Conservation (phyloP, 2,888 invertebrate species). For the Lasioglossum vierecki region DNA sequence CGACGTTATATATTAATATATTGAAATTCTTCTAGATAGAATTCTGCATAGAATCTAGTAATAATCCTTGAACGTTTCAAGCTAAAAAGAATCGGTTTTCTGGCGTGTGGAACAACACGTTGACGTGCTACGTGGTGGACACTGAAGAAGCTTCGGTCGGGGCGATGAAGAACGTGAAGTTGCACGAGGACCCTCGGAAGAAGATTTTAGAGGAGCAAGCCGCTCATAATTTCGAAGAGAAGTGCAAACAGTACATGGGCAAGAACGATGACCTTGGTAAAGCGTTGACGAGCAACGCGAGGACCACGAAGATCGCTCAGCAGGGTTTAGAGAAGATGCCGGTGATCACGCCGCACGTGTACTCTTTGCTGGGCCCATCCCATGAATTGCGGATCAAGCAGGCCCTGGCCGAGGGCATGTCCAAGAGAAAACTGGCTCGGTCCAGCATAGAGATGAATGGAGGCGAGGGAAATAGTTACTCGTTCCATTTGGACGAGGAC, state of each 20-base stretch:
- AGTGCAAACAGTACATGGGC: slow-evolving; percentile 58
- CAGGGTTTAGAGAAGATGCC: slow-evolving; percentile 59
- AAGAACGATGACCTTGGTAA: slow-evolving; percentile 58
- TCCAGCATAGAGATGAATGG: slow-evolving; percentile 31
- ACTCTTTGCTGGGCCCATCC: slow-evolving; percentile 68
- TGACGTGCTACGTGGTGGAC: slow-evolving; percentile 72
- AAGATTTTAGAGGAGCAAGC: slow-evolving; percentile 56
- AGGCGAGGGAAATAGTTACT: slow-evolving; percentile 56
- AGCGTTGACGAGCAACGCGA: slow-evolving; percentile 46
- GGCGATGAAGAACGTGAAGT: slow-evolving; percentile 36
- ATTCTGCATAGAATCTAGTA: too few species aligned
- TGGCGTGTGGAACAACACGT: slow-evolving; percentile 70
- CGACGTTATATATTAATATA: background rate
- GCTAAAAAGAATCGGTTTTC: slow-evolving; percentile 54
- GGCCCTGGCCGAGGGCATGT: slow-evolving; percentile 57
- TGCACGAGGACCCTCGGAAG: slow-evolving; percentile 53
- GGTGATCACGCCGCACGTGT: slow-evolving; percentile 63
- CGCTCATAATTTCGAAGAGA: slow-evolving; percentile 60
- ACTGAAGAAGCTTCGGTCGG: slow-evolving; percentile 31
- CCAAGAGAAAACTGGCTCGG: slow-evolving; percentile 19
- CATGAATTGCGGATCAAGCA: slow-evolving; percentile 68
- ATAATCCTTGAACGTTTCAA: slow-evolving; percentile 14
- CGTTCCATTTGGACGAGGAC: slow-evolving; percentile 57
- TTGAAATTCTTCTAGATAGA: background rate
- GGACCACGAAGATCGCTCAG: slow-evolving; percentile 48